phyloP scores from a whole-genome alignment of 2,888 invertebrate genomes.

The Acanthosoma haemorrhoidale region DNA sequence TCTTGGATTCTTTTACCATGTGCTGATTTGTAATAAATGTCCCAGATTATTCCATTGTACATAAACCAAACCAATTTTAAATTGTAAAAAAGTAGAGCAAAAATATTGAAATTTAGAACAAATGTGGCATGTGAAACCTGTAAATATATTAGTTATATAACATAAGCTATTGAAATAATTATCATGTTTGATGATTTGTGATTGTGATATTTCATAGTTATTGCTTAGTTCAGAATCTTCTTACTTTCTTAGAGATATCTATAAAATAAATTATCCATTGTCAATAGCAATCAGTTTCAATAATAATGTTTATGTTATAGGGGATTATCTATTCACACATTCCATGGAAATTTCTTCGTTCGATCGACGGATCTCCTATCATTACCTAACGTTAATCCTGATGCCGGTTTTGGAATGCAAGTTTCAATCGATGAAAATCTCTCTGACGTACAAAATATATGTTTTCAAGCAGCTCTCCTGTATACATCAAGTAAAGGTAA shows the following conservation, averaged over 20 bases:
- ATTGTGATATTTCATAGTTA: background rate
- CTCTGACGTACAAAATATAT: conserved; percentile 77
- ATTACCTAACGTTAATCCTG: conserved; percentile 95
- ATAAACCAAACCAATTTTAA: too few species aligned
- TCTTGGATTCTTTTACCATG: too few species aligned
- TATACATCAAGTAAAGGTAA: conserved; percentile 89
- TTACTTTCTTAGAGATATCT: background rate
- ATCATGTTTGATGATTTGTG: background rate
- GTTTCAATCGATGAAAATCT: conserved; percentile 89
- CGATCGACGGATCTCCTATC: conserved; percentile 93
- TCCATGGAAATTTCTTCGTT: conserved; percentile 99
- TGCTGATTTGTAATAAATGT: too few species aligned
- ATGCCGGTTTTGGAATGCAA: conserved; percentile 97
- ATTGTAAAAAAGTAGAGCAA: too few species aligned
- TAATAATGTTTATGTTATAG: conserved; percentile 46
- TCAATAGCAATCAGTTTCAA: background rate
- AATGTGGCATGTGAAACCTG: too few species aligned
- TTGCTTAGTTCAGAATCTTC: background rate
- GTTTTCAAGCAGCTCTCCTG: conserved; percentile 95
- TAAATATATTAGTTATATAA: background rate
- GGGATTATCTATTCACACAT: conserved; percentile 91
- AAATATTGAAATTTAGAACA: too few species aligned
- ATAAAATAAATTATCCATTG: background rate
- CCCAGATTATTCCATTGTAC: too few species aligned
- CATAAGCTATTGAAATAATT: background rate